phyloP scores from a whole-genome alignment of 2,888 invertebrate species.

The Sceliomorpha sp. region DNA sequence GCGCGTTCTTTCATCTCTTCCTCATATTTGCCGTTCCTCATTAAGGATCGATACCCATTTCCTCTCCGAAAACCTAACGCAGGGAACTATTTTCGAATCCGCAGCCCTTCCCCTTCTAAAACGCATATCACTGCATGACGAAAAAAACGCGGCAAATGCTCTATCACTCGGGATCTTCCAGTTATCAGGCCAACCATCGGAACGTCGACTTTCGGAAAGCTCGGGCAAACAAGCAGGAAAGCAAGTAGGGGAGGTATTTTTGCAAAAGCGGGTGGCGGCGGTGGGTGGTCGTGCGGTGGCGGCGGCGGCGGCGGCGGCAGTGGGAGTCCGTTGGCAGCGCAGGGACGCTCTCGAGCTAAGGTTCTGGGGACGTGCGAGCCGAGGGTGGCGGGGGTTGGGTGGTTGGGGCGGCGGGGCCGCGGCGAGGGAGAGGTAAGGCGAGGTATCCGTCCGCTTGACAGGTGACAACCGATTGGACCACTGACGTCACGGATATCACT shows the following conservation, averaged over 20 bases:
- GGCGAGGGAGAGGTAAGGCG: constrained; percentile 56
- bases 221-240: background rate
- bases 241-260: constrained; percentile 14
- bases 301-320: constrained; percentile 39
- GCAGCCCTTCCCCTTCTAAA: too few relatives aligned
- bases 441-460: constrained; percentile 70
- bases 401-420: constrained; percentile 34
- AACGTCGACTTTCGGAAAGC: too few relatives aligned
- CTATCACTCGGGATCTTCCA: too few relatives aligned
- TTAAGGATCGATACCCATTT: constrained; percentile 44
- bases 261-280: constrained; percentile 32
- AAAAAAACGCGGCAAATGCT: too few relatives aligned
- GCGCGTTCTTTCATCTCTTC: constrained; percentile 29
- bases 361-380: constrained; percentile 54
- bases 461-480: constrained; percentile 76
- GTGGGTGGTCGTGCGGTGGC: constrained; percentile 21
- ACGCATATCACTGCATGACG: background rate
- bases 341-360: constrained; percentile 45
- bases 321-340: constrained; percentile 57
- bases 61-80: constrained; percentile 25
- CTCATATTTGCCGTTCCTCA: constrained; percentile 28
- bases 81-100: constrained; percentile 10
- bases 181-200: too few relatives aligned
- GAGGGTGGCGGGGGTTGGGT: too few relatives aligned
- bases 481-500: constrained; percentile 76